Percentiles rank a stretch among this genome's conserved stretches.
These are phyloP conservation scores for Xanthia icteritia DNA, from an alignment of 2,888 invertebrate genomes.

Conservation along the genomic window DNA sequence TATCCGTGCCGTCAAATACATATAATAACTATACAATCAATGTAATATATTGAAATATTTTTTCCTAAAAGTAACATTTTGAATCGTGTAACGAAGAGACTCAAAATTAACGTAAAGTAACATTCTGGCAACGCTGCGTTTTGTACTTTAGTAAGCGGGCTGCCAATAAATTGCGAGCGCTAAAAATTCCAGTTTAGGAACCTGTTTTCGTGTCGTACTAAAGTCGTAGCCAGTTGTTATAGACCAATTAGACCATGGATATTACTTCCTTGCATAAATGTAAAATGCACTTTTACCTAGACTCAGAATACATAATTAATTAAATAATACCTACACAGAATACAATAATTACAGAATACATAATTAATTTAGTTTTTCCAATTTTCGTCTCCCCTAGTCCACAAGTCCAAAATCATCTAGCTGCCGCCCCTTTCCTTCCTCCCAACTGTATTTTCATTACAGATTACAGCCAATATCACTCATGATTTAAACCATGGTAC, in stretches of 20 bases:
- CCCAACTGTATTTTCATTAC: not conserved
- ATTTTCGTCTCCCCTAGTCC: not conserved
- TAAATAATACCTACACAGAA: accelerated
- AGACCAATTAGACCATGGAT: accelerated
- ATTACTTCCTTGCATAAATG: not conserved
- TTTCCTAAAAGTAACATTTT: too few species aligned
- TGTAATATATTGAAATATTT: too few species aligned
- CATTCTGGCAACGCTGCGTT: too few species aligned
- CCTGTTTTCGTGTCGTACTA: not conserved
- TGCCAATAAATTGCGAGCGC: conserved; percentile 37
- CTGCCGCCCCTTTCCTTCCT: not conserved
- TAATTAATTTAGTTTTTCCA: not conserved
- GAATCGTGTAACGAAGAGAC: too few species aligned
- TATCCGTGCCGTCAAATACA: too few species aligned
- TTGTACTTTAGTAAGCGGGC: conserved; percentile 30
- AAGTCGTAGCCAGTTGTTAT: not conserved
- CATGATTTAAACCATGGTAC: too few species aligned
- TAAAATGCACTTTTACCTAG: not conserved
- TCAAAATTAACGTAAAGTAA: too few species aligned
- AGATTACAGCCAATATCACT: too few species aligned
- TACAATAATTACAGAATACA: too few species aligned
- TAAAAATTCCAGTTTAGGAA: not conserved
- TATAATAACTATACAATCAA: too few species aligned
- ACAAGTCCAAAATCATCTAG: not conserved
- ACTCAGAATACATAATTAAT: not conserved